These are phyloP conservation scores for Eueides isabella DNA, from an alignment of 1,140 invertebrate species.

Conservation along the genomic window DNA sequence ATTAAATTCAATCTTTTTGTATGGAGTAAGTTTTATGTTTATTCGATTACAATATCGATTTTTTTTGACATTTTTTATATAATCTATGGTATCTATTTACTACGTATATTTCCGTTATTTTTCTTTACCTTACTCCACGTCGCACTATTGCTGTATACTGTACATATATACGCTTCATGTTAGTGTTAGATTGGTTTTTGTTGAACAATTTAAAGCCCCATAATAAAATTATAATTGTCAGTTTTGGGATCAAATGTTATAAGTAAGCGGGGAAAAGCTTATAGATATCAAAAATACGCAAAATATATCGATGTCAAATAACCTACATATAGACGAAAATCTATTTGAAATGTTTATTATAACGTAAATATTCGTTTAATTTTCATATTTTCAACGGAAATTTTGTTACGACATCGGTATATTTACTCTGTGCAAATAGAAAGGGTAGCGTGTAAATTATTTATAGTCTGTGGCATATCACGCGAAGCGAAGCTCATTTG, in stretches of 20 bases:
- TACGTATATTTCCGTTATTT: background rate
- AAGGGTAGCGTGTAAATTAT: slow-evolving; percentile 60
- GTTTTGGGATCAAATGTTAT: slow-evolving; percentile 72
- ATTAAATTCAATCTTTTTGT: slow-evolving; percentile 38
- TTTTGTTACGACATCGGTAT: slow-evolving; percentile 17
- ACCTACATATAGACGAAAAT: background rate
- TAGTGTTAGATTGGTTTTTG: slow-evolving; percentile 38
- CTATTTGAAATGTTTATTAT: background rate
- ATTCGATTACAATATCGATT: slow-evolving; percentile 11
- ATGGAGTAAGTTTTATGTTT: slow-evolving; percentile 34
- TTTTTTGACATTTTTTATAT: slow-evolving; percentile 18
- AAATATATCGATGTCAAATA: background rate
- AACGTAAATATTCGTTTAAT: background rate
- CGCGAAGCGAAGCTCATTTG: slow-evolving; percentile 46
- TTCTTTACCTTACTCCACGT: slow-evolving; percentile 28
- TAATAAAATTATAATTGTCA: slow-evolving; percentile 48
- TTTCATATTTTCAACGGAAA: background rate
- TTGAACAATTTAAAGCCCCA: slow-evolving; percentile 21
- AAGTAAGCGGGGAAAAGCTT: slow-evolving; percentile 36
- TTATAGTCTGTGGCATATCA: slow-evolving; percentile 70
- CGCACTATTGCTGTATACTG: slow-evolving; percentile 32
- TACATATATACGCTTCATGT: slow-evolving; percentile 43
- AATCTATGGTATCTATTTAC: background rate
- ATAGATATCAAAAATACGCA: background rate
- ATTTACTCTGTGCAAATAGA: slow-evolving; percentile 47